Conservation (phyloP, 30 jellyfish, hydroid and myxozoan genomes). For the Aurelia coerulea region DNA sequence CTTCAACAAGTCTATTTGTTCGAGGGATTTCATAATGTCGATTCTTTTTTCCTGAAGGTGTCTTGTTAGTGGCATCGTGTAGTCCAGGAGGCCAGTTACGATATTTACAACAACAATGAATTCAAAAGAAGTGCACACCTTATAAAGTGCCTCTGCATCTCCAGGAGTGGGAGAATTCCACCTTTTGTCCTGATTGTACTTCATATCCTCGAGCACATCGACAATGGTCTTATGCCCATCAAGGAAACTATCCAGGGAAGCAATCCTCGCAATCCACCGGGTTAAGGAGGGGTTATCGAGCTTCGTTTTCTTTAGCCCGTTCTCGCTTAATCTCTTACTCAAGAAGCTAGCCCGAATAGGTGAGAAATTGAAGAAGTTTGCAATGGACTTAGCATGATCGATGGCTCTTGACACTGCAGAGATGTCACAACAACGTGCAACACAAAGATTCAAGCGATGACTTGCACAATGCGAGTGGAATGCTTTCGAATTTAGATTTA, state of each 20-base stretch:
- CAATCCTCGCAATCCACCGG: conserved; percentile 28
- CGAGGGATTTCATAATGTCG: conserved; percentile 6
- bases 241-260: background rate
- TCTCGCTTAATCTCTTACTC: conserved; percentile 2
- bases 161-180: conserved; percentile 44
- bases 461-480: background rate
- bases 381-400: background rate
- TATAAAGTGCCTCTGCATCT: conserved; percentile 20
- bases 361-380: conserved; percentile 35
- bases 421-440: conserved; percentile 19
- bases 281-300: conserved; percentile 21
- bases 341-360: conserved; percentile 21
- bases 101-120: conserved; percentile 14
- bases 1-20: background rate
- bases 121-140: conserved; percentile 21
- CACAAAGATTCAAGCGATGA: conserved; percentile 2
- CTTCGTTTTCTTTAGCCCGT: conserved; percentile 3
- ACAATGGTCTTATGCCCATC: no score
- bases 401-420: conserved; percentile 16
- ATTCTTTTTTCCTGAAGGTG: conserved; percentile 6
- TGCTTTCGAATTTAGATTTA: no score
- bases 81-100: conserved; percentile 30
- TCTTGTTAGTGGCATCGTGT: conserved; percentile 29
- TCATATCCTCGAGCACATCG: background rate
- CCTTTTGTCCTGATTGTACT: conserved; percentile 9